Conservation (phyloP, 1,140 invertebrate genomes). For the Eumaeus atala region DNA sequence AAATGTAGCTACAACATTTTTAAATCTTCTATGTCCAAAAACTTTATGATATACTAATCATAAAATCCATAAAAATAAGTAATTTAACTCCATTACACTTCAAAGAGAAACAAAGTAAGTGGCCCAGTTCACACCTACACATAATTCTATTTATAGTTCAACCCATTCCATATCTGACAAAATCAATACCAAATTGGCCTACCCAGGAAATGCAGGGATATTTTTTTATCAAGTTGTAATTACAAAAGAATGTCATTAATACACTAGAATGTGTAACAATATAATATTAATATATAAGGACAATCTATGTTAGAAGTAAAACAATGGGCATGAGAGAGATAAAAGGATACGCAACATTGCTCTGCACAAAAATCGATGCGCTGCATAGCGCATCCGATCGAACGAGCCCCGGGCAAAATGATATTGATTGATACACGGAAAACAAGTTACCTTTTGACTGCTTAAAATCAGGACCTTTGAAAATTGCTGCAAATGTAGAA, state of each 20-base stretch:
- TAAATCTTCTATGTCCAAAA: too few species aligned
- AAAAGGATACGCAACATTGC: too few species aligned
- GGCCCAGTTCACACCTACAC: not conserved
- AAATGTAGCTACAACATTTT: too few species aligned
- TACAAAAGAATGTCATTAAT: too few species aligned
- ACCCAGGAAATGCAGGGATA: not conserved
- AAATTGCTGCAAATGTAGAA: constrained; percentile 39
- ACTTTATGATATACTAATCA: too few species aligned
- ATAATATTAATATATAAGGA: not conserved
- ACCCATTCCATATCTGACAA: constrained; percentile 2
- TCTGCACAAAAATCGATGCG: not conserved
- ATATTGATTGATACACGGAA: constrained; percentile 2
- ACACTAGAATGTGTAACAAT: too few species aligned
- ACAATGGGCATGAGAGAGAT: too few species aligned
- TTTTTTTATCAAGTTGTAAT: too few species aligned
- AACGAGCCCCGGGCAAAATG: constrained; percentile 20
- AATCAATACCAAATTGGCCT: not conserved
- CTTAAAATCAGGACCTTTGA: constrained; percentile 30
- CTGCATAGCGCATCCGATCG: not conserved
- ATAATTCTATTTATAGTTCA: not conserved
- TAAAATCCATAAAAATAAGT: too few species aligned
- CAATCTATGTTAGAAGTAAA: not conserved
- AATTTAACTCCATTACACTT: too few species aligned
- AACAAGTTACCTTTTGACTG: constrained; percentile 36
- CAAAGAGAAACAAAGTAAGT: not conserved